These are phyloP conservation scores for Nothobranchius furzeri DNA, from an alignment of 2,113 vertebrate species.

Conservation along the genomic window DNA sequence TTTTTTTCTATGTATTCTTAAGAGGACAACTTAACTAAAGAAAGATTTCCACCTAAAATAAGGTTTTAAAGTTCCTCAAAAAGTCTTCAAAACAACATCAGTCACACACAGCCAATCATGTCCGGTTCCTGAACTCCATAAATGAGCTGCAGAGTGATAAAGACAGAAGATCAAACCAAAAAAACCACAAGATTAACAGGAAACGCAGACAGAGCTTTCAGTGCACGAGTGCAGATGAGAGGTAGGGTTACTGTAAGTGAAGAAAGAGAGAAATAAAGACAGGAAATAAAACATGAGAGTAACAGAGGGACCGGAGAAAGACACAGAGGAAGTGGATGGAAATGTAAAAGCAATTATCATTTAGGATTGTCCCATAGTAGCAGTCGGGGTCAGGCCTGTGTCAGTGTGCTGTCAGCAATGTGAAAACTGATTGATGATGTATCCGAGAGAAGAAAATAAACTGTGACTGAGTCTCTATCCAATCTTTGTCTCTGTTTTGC, in stretches of 20 bases:
- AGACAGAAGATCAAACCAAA: slow-evolving; percentile 18
- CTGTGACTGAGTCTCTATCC: slow-evolving; percentile 2
- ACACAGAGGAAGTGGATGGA: slow-evolving; percentile 62
- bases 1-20: neutral
- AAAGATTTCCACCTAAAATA: no score
- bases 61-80: no score
- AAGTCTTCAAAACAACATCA: slow-evolving; percentile 2
- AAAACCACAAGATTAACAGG: slow-evolving; percentile 11
- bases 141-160: slow-evolving; percentile 2
- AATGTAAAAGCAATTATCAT: slow-evolving; percentile 80
- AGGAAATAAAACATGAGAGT: slow-evolving; percentile 19
- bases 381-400: slow-evolving; percentile 48
- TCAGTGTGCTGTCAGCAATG: slow-evolving; percentile 46
- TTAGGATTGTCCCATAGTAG: slow-evolving; percentile 60
- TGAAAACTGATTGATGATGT: slow-evolving; percentile 69
- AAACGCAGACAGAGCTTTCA: slow-evolving; percentile 7
- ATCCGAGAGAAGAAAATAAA: slow-evolving; percentile 45
- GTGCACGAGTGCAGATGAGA: slow-evolving; percentile 15
- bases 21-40: neutral
- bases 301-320: slow-evolving; percentile 9
- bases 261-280: neutral
- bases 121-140: slow-evolving; percentile 15
- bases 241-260: neutral
- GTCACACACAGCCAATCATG: neutral
- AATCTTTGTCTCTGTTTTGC: slow-evolving; percentile 29